Evolutionary conservation across 2,888 invertebrate species (phyloP).

Genomic region (Villa cingulata): DNA sequence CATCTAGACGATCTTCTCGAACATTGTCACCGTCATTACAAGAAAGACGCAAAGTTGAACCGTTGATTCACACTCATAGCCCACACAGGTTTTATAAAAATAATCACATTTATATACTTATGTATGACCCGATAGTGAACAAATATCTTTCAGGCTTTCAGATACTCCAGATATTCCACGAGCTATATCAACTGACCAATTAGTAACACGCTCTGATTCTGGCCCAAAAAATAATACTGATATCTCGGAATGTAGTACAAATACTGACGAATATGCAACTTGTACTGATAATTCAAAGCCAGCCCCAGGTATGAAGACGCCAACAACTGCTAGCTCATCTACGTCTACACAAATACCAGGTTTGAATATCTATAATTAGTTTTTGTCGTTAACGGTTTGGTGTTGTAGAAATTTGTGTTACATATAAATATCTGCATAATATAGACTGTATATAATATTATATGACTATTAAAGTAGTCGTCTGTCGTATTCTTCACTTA

Average conservation of each 20-base stretch:
- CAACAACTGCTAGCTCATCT: constrained; percentile 36
- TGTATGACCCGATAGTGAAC: neutral
- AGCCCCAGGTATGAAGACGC: constrained; percentile 41
- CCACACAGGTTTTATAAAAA: constrained; percentile 9
- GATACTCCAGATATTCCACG: constrained; percentile 1
- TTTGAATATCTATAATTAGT: constrained; percentile 24
- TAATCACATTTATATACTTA: neutral
- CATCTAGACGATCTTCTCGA: constrained; percentile 26
- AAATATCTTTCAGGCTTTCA: constrained; percentile 4
- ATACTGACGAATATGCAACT: constrained; percentile 76
- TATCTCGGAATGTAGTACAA: constrained; percentile 73
- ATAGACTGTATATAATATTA: neutral
- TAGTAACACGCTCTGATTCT: constrained; percentile 54
- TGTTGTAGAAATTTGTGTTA: constrained; percentile 4
- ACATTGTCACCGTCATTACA: constrained; percentile 36
- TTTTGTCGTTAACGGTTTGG: constrained; percentile 6
- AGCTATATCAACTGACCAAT: constrained; percentile 1
- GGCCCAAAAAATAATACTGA: constrained; percentile 56
- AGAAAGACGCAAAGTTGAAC: constrained; percentile 17
- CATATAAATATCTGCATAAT: neutral
- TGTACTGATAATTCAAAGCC: constrained; percentile 63
- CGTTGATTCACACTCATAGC: constrained; percentile 11
- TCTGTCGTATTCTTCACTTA: too few relatives aligned
- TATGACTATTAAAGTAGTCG: too few relatives aligned
- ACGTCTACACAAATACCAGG: constrained; percentile 38